Conservation (phyloP, 2,113 vertebrate genomes). For the Takifugu bimaculatus region DNA sequence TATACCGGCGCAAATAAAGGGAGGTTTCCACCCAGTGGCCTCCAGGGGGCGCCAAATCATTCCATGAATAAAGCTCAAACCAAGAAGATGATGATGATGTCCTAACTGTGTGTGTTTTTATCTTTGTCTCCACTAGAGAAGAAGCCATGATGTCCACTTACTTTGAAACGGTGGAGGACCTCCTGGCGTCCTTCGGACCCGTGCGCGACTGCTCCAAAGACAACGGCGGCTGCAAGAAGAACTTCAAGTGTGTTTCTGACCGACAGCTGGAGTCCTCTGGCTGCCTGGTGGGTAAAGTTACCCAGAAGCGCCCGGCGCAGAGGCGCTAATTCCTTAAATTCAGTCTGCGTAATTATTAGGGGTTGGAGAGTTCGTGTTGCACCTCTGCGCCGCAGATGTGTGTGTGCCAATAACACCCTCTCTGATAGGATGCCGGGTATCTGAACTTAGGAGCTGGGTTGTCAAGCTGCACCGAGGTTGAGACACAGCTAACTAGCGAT, state of each 20-base stretch:
- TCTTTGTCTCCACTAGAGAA: conserved; percentile 79
- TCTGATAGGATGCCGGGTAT: conserved; percentile 1
- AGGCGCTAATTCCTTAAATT: too few species aligned
- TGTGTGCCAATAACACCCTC: background rate
- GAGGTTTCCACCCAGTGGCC: too few species aligned
- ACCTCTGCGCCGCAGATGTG: too few species aligned
- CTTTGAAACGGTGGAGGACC: conserved; percentile 94
- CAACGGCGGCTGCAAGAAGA: conserved; percentile 94
- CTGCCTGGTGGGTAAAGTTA: conserved; percentile 85
- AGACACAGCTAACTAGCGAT: conserved; percentile 22
- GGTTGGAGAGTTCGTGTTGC: too few species aligned
- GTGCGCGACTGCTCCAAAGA: conserved; percentile 94
- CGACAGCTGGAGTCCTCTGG: conserved; percentile 90
- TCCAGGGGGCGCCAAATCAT: background rate
- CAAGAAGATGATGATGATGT: background rate
- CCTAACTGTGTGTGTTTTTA: background rate
- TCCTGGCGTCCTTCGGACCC: conserved; percentile 93
- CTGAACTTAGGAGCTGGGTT: conserved; percentile 8
- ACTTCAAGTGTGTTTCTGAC: conserved; percentile 96
- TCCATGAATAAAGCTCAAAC: background rate
- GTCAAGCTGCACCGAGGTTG: conserved; percentile 14
- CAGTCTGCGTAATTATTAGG: too few species aligned
- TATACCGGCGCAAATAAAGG: background rate
- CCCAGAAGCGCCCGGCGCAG: background rate
- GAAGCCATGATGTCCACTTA: conserved; percentile 97